Evolutionary conservation across 2,888 invertebrate genomes (phyloP), one percentile per base, ranked within the genome.

Genomic region (Leucophora obtusa): DNA sequence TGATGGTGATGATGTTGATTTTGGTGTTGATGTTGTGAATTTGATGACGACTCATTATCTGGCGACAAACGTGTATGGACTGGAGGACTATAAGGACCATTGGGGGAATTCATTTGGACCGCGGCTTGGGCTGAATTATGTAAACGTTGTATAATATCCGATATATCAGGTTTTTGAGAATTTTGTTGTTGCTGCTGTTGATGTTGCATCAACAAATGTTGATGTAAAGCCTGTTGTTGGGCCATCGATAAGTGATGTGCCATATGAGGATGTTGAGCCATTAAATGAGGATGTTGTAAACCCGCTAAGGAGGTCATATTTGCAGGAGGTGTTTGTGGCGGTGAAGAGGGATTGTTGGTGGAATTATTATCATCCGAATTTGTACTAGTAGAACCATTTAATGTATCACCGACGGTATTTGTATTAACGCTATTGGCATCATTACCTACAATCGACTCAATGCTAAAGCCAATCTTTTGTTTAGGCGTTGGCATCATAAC

Each of bases 391-490:
- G 54, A 85, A 83, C 28, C 85, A 84, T 74, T 77, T 58, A 77
- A 21, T 54, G 58, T 56, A 17, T 77, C 79, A 72, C 82, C 82
- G 82, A 83, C 84, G 81, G 85, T 76, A 54, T 83, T 85, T 70
- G 83, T 72, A 24, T 72, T 79, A n/a, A 83, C 33, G 63, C 66
- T 62, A 66, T 71, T 72, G 59, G 85, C 85, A 85, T 90, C 89
- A 83, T 94, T 95, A 85, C 97, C 97, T 84, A 97, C 97, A 89
- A 97, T 97, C 88, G 96, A 96, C 92, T 97, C 97, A 91, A 97
- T 97, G 89, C 96, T 96, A 91, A 97, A 97, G 90, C 97, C 97
- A 91, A 97, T 96, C 92, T 97, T 97, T 87, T 97, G 97, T 92
- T 96, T 96, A 88, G 96, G 95, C 86, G 90, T 90, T 89, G 96